Conservation (phyloP, 1,140 invertebrate species). For the Drosophila ohnishii region DNA sequence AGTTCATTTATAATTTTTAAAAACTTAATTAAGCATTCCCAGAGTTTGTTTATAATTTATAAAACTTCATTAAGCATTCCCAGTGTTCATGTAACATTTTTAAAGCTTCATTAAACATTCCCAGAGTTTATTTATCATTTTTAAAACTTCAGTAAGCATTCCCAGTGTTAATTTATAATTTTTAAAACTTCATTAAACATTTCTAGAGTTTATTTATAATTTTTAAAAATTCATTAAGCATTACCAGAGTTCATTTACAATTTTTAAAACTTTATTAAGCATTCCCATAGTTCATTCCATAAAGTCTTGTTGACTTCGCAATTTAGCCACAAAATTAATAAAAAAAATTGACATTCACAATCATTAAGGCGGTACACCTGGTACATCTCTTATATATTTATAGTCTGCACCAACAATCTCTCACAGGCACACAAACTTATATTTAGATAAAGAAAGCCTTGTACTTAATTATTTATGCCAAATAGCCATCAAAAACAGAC, state of each 20-base stretch:
- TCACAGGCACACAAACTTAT: conserved; percentile 38
- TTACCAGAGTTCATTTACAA: neutral
- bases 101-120: neutral
- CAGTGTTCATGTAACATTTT: neutral
- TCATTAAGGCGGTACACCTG: conserved; percentile 25
- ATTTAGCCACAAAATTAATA: neutral
- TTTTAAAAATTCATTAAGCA: no score
- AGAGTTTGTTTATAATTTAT: neutral
- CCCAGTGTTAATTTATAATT: neutral
- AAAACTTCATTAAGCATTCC: neutral
- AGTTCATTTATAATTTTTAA: neutral
- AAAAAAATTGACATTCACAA: neutral
- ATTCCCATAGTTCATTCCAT: neutral
- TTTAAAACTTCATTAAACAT: neutral
- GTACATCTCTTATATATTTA: conserved; percentile 15
- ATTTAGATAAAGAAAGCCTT: conserved; percentile 43
- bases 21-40: neutral
- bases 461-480: conserved; percentile 67
- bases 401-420: conserved; percentile 20
- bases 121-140: neutral
- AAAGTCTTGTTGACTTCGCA: neutral
- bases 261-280: no score
- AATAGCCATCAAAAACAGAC: conserved; percentile 59
- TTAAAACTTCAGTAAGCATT: neutral
- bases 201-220: neutral